These are phyloP conservation scores for Cydia amplana DNA, from an alignment of 1,140 invertebrate genomes.

Conservation along the genomic window DNA sequence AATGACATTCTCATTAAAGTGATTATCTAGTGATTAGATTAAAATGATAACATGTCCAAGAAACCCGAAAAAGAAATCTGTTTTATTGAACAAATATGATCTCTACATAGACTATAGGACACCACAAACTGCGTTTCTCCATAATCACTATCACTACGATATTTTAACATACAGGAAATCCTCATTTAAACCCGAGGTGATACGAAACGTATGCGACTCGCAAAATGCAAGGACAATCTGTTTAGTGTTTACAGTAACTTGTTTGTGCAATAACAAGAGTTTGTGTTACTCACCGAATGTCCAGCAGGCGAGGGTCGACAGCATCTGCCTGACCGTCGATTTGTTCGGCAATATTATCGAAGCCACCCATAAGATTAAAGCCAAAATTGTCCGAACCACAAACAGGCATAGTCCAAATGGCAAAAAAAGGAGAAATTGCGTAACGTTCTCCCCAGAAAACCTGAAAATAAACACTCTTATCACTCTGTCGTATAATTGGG, in stretches of 20 bases:
- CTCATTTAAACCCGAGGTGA: constrained; percentile 8
- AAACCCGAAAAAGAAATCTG: not conserved
- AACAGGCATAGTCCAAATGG: constrained; percentile 79
- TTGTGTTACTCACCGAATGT: constrained; percentile 62
- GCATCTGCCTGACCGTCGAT: constrained; percentile 73
- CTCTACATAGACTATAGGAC: not conserved
- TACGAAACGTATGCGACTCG: constrained; percentile 5
- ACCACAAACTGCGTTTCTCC: not conserved
- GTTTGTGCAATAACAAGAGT: not conserved
- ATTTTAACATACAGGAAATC: constrained; percentile 35
- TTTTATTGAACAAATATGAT: not conserved
- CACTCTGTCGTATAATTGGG: constrained; percentile 29
- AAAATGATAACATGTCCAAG: not conserved
- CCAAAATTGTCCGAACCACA: constrained; percentile 71
- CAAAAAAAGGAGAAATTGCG: constrained; percentile 78
- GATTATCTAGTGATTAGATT: not conserved
- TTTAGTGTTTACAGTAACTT: not conserved
- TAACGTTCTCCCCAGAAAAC: constrained; percentile 75
- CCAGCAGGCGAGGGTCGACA: constrained; percentile 80
- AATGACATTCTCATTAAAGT: not conserved
- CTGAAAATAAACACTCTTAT: constrained; percentile 63
- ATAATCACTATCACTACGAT: not conserved
- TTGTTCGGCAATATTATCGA: constrained; percentile 79
- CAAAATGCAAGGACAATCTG: not conserved
- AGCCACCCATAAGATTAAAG: constrained; percentile 76